Base-by-base conservation (phyloP, 92 coral and sea anemone genomes). In the Isaurus tuberculatus region DNA sequence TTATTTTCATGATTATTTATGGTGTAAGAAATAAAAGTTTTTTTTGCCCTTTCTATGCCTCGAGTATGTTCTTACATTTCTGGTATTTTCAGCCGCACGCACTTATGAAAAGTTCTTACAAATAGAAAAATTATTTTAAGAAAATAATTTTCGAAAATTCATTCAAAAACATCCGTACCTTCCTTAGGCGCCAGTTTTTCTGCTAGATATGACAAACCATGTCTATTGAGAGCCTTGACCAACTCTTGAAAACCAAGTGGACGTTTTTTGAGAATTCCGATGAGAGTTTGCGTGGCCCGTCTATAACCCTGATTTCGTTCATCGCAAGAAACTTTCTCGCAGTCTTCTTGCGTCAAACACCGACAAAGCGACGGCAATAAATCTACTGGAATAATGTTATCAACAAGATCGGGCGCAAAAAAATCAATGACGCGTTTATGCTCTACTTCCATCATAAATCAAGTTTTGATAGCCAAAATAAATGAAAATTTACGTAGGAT, bases 321-420 rank as follows among this genome's bases (percentile, higher is more conserved):
- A 55, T 77, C 82, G 10, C 82, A 57, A 16, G 22, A 20, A 19
- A 77, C 58, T 42, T 77, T 58, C 82, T 77, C 82, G 26, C 70
- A 31, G 46, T 77, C 82, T 5, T 58, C 70, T 27, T 3, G 33
- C 5, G 82, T 77, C 30, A 77, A 61, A 58, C 70, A 77, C 16
- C 51, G 32, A 58, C 29, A n/a, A 33, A 77, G 58, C 8, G 82
- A 77, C 5, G 82, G 82, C 5, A 77, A 29, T 17, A 77, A 57
- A 77, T 77, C 82, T 0, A 57, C 82, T 5, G 82, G 82, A 1
- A 43, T 77, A 3, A 77, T 8, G 25, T 40, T 40, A 8, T 77
- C 32, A 0, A 77, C 82, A 6, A 77, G 69, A 20, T 58, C 82
- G 5, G 70, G 70, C 20, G 53, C 70, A 15, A 77, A 28, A 0